Evolutionary conservation across 37 sponge, comb jelly and placozoan species (phyloP), one percentile per base, ranked within the genome.

Genomic region (Cliona cf. orientalis): DNA sequence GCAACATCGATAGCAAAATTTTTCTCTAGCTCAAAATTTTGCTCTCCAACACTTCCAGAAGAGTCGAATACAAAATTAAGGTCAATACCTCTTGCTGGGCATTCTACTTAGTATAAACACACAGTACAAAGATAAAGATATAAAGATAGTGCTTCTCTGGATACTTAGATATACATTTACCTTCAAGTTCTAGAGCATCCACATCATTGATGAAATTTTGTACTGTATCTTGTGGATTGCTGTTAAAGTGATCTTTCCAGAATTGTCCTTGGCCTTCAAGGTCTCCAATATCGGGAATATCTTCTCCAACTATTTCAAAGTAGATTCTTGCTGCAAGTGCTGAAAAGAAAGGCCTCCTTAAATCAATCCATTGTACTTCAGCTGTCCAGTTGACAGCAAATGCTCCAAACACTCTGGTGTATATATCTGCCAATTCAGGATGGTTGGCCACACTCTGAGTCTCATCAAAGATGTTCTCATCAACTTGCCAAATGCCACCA

Each of bases 401-500:
- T 0, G 19, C 11, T 21, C 0, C 22, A 14, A 9, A 3, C 34
- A 82, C 14, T 9, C 36, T 7, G 7, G 31, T 25, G 44, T 58
- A 72, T 17, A 82, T 41, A 19, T 33, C 53, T 21, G 26, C 45
- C 3, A 82, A 49, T 17, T 62, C 65, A 26, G 82, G 72, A n/a
- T 71, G 31, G 1, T 31, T 6, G 1, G 45, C 22, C 6, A 61
- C 37, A 35, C 72, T 42, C 25, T 59, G 73, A 32, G 82, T 82
- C n/a, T 43, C 31, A 19, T 29, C 14, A 39, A 82, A 71, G 23
- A 82, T 63, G 1, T 0, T 37, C 62, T 82, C 82, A 59, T 82
- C 82, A 7, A 82, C 82, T 42, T 82, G 82, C 82, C 82, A 82
- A 25, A 82, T 82, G 2, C 82, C 82, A 33, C 82, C 82, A 42